These are phyloP conservation scores for Pseudorectes ferrugineus DNA, from an alignment of 2,113 vertebrate species.

Conservation along the genomic window DNA sequence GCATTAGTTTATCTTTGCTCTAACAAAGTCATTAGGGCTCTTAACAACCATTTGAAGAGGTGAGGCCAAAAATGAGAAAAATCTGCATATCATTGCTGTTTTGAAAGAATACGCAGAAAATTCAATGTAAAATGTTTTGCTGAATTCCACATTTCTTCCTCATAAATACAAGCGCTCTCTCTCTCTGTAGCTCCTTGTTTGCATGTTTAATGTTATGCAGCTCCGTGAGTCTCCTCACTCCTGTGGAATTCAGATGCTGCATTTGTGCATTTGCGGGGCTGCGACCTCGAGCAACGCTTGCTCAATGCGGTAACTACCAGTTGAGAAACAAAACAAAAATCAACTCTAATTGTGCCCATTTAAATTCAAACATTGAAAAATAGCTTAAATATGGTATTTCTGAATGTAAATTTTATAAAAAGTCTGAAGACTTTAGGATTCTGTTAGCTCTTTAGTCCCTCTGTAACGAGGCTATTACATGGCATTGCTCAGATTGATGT, in stretches of 20 bases:
- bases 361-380: conserved; percentile 37
- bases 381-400: conserved; percentile 56
- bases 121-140: not conserved
- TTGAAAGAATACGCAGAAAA: not conserved
- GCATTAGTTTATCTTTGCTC: not conserved
- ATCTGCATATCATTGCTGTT: not conserved
- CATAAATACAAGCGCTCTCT: not conserved
- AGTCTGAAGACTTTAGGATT: conserved; percentile 13
- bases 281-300: not conserved
- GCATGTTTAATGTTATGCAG: not conserved
- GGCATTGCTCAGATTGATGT: conserved; percentile 7
- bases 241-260: conserved; percentile 5
- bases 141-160: not conserved
- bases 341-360: conserved; percentile 52
- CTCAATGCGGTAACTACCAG: conserved; percentile 47
- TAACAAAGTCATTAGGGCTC: not conserved
- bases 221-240: not conserved
- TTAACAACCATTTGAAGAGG: not conserved
- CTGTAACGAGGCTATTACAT: conserved; percentile 44
- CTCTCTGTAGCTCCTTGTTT: not conserved
- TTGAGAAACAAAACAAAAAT: conserved; percentile 57
- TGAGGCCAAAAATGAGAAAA: not conserved
- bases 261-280: conserved; percentile 6
- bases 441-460: conserved; percentile 28
- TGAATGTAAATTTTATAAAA: conserved; percentile 7